phyloP scores from a whole-genome alignment of 92 coral and sea anemone genomes.

The Siderastrea siderea region DNA sequence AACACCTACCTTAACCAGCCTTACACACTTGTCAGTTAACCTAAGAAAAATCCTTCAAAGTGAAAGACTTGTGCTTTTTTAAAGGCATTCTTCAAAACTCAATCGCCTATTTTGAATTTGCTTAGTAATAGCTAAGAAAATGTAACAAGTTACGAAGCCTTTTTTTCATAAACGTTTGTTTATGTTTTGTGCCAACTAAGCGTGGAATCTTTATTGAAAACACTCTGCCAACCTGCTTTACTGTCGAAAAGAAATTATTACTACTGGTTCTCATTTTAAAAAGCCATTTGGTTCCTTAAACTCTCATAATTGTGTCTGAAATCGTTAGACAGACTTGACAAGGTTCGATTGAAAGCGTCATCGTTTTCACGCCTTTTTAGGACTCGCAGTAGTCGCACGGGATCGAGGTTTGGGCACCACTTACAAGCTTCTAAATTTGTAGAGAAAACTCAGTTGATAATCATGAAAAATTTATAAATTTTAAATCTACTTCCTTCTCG shows the following conservation, averaged over 20 bases:
- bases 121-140: background rate
- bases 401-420: conserved; percentile 14
- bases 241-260: background rate
- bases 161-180: background rate
- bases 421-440: conserved; percentile 7
- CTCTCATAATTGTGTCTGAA: background rate
- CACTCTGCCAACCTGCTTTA: conserved; percentile 33
- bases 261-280: conserved; percentile 12
- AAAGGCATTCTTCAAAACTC: background rate
- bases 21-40: background rate
- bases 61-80: background rate
- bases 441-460: conserved; percentile 18
- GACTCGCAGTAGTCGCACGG: background rate
- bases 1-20: conserved; percentile 4
- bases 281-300: background rate
- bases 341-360: background rate
- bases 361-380: conserved; percentile 29
- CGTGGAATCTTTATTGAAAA: conserved; percentile 27
- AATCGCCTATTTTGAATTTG: background rate
- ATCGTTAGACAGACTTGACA: background rate
- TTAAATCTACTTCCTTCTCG: conserved; percentile 14
- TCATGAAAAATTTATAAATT: conserved; percentile 43
- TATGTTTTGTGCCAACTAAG: conserved; percentile 23
- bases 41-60: background rate
- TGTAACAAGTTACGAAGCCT: conserved; percentile 32